Evolutionary conservation across 2,113 vertebrate species (phyloP).

Genomic region (Microcebus ravelobensis): DNA sequence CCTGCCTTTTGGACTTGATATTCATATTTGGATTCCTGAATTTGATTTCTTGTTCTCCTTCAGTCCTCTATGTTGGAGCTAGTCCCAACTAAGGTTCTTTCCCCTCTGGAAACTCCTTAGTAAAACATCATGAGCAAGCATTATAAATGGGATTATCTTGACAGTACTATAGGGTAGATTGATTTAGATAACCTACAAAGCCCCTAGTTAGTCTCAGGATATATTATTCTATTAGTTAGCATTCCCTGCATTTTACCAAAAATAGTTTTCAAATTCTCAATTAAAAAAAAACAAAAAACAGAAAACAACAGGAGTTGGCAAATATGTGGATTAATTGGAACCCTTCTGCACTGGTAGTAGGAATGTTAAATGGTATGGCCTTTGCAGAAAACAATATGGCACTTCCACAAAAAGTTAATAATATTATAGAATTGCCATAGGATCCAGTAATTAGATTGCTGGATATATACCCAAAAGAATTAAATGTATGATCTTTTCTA

Average conservation of each 20-base stretch:
- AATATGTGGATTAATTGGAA: not conserved
- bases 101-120: not conserved
- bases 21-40: not conserved
- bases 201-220: not conserved
- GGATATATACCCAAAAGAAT: not conserved
- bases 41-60: not conserved
- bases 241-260: not conserved
- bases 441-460: not conserved
- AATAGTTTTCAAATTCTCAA: not conserved
- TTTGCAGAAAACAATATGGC: not conserved
- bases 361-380: not conserved
- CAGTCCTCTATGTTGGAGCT: not conserved
- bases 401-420: not conserved
- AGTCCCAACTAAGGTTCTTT: not conserved
- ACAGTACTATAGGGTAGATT: not conserved
- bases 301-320: not conserved
- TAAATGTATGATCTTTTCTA: not conserved
- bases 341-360: not conserved
- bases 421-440: not conserved
- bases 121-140: not conserved
- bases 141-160: not conserved
- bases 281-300: not conserved
- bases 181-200: not conserved
- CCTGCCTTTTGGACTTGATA: not conserved
- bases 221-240: not conserved